Evolutionary conservation across 64 coral and sea anemone species (phyloP).

Genomic region (Anthopleura sola): DNA sequence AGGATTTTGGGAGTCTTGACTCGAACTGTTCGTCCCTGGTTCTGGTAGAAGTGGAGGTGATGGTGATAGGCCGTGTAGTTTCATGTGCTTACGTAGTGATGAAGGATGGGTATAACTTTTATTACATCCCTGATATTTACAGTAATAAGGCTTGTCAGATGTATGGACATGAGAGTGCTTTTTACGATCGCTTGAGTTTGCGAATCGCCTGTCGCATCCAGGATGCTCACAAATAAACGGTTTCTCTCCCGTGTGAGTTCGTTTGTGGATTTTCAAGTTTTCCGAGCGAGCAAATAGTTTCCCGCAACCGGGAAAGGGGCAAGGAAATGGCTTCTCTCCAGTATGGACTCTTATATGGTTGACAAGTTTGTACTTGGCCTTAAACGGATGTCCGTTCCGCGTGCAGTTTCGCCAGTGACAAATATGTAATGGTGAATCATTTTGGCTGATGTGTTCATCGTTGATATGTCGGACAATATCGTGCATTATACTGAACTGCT

Average conservation of each 20-base stretch:
- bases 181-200: conserved; percentile 93
- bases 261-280: conserved; percentile 94
- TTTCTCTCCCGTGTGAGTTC: conserved; percentile 90
- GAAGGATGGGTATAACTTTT: conserved; percentile 94
- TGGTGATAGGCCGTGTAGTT: conserved; percentile 90
- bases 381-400: conserved; percentile 87
- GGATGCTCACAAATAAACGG: conserved; percentile 88
- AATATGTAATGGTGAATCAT: conserved; percentile 79
- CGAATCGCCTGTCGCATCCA: conserved; percentile 88
- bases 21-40: not conserved
- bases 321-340: conserved; percentile 87
- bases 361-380: conserved; percentile 97
- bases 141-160: conserved; percentile 91
- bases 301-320: conserved; percentile 86
- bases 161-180: conserved; percentile 95
- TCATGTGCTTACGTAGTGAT: conserved; percentile 91
- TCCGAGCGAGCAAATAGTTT: conserved; percentile 96
- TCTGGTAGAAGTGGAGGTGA: conserved; percentile 55
- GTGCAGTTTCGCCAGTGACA: conserved; percentile 86
- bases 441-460: conserved; percentile 89
- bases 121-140: conserved; percentile 84
- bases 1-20: not conserved
- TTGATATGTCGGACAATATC: conserved; percentile 89
- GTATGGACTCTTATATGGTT: conserved; percentile 93
- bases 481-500: conserved; percentile 83